A percentile compares a stretch with the other conserved stretches of the same genome.
These are phyloP conservation scores for Caenorhabditis becei DNA, from an alignment of 2,888 invertebrate genomes.

Conservation along the genomic window DNA sequence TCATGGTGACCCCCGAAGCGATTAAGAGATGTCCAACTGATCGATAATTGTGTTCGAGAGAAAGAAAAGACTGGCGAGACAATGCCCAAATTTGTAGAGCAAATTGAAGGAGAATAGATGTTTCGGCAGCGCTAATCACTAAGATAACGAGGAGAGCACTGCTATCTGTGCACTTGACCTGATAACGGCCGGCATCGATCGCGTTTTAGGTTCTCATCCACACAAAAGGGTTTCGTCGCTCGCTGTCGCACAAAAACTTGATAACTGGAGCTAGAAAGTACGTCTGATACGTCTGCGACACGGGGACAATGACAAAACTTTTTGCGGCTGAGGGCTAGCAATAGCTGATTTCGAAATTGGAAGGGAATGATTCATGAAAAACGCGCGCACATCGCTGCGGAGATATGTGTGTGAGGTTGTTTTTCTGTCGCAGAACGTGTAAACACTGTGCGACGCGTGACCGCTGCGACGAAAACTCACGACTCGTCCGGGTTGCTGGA, in stretches of 20 bases:
- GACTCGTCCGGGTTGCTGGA: neutral
- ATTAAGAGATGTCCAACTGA: neutral
- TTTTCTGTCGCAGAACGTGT: neutral
- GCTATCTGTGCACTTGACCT: conserved; percentile 43
- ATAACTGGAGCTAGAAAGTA: neutral
- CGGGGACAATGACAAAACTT: neutral
- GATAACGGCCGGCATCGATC: conserved; percentile 52
- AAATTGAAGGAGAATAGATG: conserved; percentile 31
- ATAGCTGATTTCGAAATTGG: neutral
- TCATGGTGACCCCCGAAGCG: neutral
- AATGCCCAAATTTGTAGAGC: conserved; percentile 29
- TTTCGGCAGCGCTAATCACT: conserved; percentile 46
- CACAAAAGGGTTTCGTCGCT: conserved; percentile 1
- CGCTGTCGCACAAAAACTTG: neutral
- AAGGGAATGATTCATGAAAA: neutral
- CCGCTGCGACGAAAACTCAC: conserved; percentile 11
- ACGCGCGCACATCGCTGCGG: neutral
- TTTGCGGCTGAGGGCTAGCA: neutral
- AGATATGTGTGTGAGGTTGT: conserved; percentile 2
- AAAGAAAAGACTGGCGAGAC: neutral
- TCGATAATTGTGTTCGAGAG: neutral
- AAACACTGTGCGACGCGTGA: conserved; percentile 36
- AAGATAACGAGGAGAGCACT: conserved; percentile 44
- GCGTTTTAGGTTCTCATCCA: conserved; percentile 18
- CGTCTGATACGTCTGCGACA: too few relatives aligned